Evolutionary conservation across 1,140 invertebrate genomes (phyloP).

Genomic region (Coelopa frigida): DNA sequence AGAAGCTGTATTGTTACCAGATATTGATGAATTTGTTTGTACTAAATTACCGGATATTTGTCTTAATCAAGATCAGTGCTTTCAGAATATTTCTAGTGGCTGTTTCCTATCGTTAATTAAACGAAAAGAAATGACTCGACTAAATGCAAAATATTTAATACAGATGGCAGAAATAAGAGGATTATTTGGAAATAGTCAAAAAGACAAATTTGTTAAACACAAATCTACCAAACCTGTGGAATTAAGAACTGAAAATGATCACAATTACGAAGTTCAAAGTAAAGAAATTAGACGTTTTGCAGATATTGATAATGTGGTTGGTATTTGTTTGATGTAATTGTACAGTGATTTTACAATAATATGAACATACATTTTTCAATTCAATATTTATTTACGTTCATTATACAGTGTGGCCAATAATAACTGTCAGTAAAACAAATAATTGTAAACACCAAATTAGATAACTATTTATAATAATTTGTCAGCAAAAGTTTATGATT

Average conservation of each 20-base stretch:
- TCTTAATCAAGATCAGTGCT: slow-evolving; percentile 46
- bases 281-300: neutral
- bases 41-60: slow-evolving; percentile 51
- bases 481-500: too few relatives aligned
- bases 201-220: neutral
- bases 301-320: neutral
- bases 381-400: too few relatives aligned
- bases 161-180: slow-evolving; percentile 68
- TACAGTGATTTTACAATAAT: too few relatives aligned
- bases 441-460: too few relatives aligned
- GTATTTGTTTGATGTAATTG: too few relatives aligned
- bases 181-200: slow-evolving; percentile 53
- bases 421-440: too few relatives aligned
- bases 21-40: slow-evolving; percentile 64
- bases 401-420: too few relatives aligned
- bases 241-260: neutral
- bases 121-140: slow-evolving; percentile 62
- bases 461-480: too few relatives aligned
- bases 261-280: neutral
- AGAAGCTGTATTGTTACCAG: slow-evolving; percentile 46
- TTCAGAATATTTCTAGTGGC: slow-evolving; percentile 47
- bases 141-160: slow-evolving; percentile 74
- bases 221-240: neutral
- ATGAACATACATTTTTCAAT: too few relatives aligned
- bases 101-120: slow-evolving; percentile 65